A percentile compares a stretch with the other conserved stretches of the same genome.
Evolutionary conservation across 2,888 invertebrate species (phyloP).

Genomic region (Boloria euphrosyne): DNA sequence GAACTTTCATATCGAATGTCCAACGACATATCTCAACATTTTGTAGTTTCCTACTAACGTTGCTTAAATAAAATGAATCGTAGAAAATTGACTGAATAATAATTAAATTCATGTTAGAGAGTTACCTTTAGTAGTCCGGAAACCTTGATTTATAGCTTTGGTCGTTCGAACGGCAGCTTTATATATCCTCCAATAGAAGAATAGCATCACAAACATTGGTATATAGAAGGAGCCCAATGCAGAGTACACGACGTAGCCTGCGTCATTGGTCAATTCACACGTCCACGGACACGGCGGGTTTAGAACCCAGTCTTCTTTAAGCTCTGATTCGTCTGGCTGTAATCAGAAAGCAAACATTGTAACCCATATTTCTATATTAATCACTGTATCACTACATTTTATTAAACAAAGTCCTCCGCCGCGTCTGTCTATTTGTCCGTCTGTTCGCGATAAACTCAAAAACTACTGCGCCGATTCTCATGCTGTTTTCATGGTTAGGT

Average conservation of each 20-base stretch:
- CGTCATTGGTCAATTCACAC: constrained; percentile 95
- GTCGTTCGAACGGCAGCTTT: constrained; percentile 96
- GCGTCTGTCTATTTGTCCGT: too few species aligned
- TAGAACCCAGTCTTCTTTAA: constrained; percentile 58
- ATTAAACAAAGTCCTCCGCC: too few species aligned
- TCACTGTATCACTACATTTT: too few species aligned
- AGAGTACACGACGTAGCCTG: constrained; percentile 97
- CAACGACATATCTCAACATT: too few species aligned
- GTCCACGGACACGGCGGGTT: constrained; percentile 90
- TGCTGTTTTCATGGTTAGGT: too few species aligned
- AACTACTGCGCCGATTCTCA: not conserved
- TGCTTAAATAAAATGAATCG: too few species aligned
- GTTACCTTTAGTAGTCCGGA: constrained; percentile 91
- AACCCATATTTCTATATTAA: not conserved
- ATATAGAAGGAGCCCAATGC: constrained; percentile 99
- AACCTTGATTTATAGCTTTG: constrained; percentile 95
- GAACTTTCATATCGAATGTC: too few species aligned
- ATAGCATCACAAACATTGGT: constrained; percentile 98
- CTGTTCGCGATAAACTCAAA: too few species aligned
- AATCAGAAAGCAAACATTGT: not conserved
- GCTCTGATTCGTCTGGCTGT: constrained; percentile 64
- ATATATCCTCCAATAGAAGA: constrained; percentile 99
- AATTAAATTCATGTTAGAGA: not conserved
- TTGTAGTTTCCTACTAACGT: too few species aligned
- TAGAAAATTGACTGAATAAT: not conserved